Evolutionary conservation across 2,888 invertebrate genomes (phyloP).

Genomic region (Parnassius mnemosyne): DNA sequence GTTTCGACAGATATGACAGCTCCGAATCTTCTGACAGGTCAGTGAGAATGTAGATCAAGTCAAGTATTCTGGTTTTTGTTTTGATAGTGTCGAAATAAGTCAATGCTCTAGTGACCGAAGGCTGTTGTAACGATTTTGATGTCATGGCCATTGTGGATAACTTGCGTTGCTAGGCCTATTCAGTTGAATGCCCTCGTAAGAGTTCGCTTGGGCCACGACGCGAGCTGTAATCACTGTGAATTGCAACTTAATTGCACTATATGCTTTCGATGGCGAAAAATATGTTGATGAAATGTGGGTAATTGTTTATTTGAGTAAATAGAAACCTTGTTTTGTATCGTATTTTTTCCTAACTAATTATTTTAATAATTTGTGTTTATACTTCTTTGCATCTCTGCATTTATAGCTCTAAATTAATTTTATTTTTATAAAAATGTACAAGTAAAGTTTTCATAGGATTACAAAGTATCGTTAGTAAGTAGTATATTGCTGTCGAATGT

Average conservation of each 20-base stretch:
- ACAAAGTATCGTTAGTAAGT: no score
- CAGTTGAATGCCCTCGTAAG: constrained; percentile 72
- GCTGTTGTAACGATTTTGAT: constrained; percentile 70
- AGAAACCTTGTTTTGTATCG: no score
- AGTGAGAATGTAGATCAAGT: constrained; percentile 44
- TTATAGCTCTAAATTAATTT: no score
- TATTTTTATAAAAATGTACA: no score
- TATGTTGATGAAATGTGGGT: background rate
- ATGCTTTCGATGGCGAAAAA: constrained; percentile 33
- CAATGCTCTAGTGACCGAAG: constrained; percentile 79
- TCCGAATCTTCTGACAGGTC: constrained; percentile 97
- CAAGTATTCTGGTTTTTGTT: constrained; percentile 36
- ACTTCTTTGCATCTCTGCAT: no score
- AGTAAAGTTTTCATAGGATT: no score
- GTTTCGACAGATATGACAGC: constrained; percentile 95
- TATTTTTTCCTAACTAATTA: no score
- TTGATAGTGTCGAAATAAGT: constrained; percentile 60
- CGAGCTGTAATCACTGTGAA: constrained; percentile 46
- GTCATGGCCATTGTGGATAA: constrained; percentile 73
- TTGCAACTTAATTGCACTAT: constrained; percentile 37
- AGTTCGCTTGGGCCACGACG: constrained; percentile 45
- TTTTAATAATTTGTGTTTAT: no score
- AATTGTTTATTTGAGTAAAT: no score
- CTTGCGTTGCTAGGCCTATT: constrained; percentile 51
- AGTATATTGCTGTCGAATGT: no score